These are phyloP conservation scores for Eulemur rufifrons DNA, from an alignment of 2,113 vertebrate genomes.

Conservation along the genomic window DNA sequence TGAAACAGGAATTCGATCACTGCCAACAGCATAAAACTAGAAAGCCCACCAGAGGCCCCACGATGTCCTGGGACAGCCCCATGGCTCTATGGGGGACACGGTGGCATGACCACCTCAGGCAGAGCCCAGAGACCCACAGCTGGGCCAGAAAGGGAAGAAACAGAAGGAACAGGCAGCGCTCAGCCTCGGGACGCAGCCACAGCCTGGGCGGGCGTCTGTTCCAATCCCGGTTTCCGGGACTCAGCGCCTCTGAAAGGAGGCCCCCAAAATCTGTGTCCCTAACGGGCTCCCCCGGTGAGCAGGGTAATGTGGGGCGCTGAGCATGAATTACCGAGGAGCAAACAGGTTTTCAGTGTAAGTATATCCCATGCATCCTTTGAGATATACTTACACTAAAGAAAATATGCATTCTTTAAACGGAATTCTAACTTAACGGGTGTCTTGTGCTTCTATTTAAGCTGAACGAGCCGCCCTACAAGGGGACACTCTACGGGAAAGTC, in stretches of 20 bases:
- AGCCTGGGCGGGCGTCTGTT: fast-evolving
- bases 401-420: neutral
- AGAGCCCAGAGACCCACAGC: neutral
- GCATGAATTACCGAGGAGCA: neutral
- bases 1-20: neutral
- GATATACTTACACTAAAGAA: neutral
- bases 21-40: neutral
- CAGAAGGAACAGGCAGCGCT: neutral
- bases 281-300: neutral
- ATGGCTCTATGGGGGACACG: no score
- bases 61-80: neutral
- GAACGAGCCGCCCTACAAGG: neutral
- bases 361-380: neutral
- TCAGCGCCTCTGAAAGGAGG: neutral
- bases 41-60: fast-evolving
- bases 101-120: fast-evolving
- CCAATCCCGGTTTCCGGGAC: neutral
- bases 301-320: fast-evolving
- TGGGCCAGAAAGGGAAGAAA: neutral
- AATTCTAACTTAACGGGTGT: neutral
- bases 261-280: neutral
- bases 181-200: neutral
- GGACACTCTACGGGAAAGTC: neutral
- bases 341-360: neutral
- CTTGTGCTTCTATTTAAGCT: neutral